Base-by-base conservation (phyloP, 2,888 invertebrate species). In the Halictus quadricinctus region DNA sequence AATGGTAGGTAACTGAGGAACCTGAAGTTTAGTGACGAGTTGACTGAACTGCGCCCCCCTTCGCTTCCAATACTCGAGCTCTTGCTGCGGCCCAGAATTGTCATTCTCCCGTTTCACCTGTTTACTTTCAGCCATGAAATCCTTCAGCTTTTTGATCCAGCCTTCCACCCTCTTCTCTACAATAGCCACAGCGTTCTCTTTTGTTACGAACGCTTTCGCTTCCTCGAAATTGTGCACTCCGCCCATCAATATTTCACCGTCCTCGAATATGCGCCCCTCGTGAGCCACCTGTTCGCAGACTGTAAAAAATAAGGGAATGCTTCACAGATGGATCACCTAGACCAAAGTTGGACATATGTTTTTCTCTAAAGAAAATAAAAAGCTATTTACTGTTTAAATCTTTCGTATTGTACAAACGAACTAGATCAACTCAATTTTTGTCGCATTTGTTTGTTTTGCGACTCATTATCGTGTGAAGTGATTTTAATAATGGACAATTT, bases 51-150 rank as follows among this genome's bases (percentile, higher is more conserved):
- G 98, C 0, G 99, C 98, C 64, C 98, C 98, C 54, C 99, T 96
- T 91, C 98, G 97, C 95, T 99, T 99, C 99, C 99, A 99, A 94
- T 99, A 99, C 91, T 98, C 98, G 64, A 99, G 95, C 93, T 99
- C 99, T 92, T 99, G 98, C 93, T 98, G 98, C 0, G 99, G 99
- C 0, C 99, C 98, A 78, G 97, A 97, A 6, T 97, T 97, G 94
- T 99, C 98, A 84, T 98, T 98, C 94, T 99, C 99, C 66, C 98
- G 96, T 79, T 99, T 96, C 86, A 99, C 96, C 93, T 99, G 98
- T 93, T 98, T 98, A 92, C 98, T 98, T 94, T 99, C 98, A 82
- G 98, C 97, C 78, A 99, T 95, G 84, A 93, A 94, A 95, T 98
- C 97, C 94, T 97, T 97, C 43, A 98, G 96, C 90, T 96, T 96